Evolutionary conservation across 2,888 invertebrate genomes (phyloP).

Genomic region (Orthosia cruda): DNA sequence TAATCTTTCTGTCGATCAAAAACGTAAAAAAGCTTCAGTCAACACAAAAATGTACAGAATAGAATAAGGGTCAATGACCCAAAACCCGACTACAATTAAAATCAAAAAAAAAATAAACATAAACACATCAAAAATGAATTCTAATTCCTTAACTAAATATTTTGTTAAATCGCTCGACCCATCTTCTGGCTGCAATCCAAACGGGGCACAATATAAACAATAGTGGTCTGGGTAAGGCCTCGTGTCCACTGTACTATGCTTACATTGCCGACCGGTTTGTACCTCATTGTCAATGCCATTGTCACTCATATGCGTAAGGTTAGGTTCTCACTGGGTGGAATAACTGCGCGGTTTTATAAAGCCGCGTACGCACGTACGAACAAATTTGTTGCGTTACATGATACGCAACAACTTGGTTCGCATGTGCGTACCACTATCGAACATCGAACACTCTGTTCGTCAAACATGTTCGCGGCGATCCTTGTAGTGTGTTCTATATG

Average conservation of each 20-base stretch:
- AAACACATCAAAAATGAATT: constrained; percentile 15
- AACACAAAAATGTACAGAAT: background rate
- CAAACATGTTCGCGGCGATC: no score
- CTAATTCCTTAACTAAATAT: constrained; percentile 31
- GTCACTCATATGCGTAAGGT: constrained; percentile 67
- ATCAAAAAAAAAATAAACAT: constrained; percentile 12
- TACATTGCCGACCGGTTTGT: constrained; percentile 74
- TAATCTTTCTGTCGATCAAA: no score
- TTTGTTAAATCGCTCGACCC: constrained; percentile 12
- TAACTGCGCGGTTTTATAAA: background rate
- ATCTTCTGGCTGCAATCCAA: constrained; percentile 41
- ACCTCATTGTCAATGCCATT: constrained; percentile 76
- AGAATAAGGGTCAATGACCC: constrained; percentile 5
- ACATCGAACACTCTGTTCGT: no score
- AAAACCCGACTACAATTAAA: background rate
- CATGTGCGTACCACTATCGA: no score
- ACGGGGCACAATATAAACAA: constrained; percentile 68
- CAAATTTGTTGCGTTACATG: no score
- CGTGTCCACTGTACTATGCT: constrained; percentile 53
- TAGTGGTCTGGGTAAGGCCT: constrained; percentile 42
- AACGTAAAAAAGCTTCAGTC: background rate
- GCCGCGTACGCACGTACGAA: no score
- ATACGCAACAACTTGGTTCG: no score
- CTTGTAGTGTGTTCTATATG: no score
- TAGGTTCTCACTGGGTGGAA: constrained; percentile 28